Conservation (phyloP, 1,140 invertebrate genomes). For the Zaprionus ornatus region DNA sequence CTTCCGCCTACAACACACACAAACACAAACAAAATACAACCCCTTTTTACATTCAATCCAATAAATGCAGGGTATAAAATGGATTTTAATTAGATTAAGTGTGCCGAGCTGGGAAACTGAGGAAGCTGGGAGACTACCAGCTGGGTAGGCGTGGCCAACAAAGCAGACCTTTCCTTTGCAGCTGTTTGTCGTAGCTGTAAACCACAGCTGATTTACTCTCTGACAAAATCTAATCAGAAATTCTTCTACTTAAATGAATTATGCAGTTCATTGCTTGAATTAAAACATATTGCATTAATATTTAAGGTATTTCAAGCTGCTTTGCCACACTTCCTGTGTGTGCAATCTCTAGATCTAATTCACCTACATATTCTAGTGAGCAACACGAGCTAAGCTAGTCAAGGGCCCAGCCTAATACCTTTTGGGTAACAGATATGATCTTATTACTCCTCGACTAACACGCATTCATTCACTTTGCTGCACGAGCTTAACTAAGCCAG, state of each 20-base stretch:
- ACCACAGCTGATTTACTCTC: neutral
- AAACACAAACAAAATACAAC: neutral
- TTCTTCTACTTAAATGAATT: neutral
- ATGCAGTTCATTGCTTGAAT: neutral
- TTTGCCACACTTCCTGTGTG: neutral
- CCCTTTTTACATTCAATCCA: neutral
- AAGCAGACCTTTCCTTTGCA: neutral
- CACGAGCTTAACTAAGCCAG: constrained; percentile 2
- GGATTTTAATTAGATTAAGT: neutral
- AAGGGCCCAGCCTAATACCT: neutral
- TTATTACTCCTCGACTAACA: constrained; percentile 1
- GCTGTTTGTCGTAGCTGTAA: neutral
- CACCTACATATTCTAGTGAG: neutral
- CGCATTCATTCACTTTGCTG: neutral
- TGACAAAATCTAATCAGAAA: neutral
- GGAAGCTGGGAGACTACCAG: neutral
- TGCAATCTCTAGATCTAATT: neutral
- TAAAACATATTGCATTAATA: neutral
- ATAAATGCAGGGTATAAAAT: neutral
- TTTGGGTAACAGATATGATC: neutral
- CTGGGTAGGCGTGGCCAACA: neutral
- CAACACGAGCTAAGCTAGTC: neutral
- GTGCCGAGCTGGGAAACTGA: neutral
- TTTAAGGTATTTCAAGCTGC: neutral
- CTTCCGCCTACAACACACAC: neutral